phyloP scores from a whole-genome alignment of 2,113 vertebrate species.

The Orientallactaga bullata region DNA sequence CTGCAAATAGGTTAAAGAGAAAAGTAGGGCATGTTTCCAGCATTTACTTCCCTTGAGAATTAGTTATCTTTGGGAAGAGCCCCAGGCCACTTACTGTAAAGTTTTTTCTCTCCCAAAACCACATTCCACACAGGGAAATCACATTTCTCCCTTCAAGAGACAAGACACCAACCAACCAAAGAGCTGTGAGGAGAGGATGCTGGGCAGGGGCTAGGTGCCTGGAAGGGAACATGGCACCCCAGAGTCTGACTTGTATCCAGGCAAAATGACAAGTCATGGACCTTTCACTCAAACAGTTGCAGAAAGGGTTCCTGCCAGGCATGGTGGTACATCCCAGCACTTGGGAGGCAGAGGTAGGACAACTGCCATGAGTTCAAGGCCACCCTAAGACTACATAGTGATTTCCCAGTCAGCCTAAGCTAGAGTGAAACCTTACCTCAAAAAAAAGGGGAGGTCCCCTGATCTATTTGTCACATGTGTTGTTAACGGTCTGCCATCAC shows the following conservation, averaged over 20 bases:
- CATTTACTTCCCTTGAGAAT: background rate
- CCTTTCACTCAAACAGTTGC: background rate
- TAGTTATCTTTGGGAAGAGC: background rate
- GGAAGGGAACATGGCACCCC: fast-evolving
- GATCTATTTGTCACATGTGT: background rate
- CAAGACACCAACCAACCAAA: background rate
- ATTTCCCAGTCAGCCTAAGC: too few species aligned
- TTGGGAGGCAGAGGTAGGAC: too few species aligned
- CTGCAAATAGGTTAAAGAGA: conserved; percentile 36
- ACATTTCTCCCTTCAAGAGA: background rate
- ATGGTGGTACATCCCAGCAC: too few species aligned
- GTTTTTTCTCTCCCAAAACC: background rate
- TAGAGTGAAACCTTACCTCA: too few species aligned
- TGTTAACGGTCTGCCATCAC: background rate
- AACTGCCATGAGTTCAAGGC: too few species aligned
- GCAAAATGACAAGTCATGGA: background rate
- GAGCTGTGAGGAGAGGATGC: background rate
- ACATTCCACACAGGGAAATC: background rate
- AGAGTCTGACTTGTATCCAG: background rate
- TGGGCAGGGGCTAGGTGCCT: background rate
- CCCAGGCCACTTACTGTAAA: background rate
- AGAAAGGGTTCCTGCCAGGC: background rate
- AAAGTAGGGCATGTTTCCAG: background rate
- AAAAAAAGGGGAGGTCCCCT: background rate
- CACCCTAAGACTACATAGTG: too few species aligned